These are phyloP conservation scores for Drosophila koepferae DNA, from an alignment of 2,888 invertebrate genomes.

Conservation along the genomic window DNA sequence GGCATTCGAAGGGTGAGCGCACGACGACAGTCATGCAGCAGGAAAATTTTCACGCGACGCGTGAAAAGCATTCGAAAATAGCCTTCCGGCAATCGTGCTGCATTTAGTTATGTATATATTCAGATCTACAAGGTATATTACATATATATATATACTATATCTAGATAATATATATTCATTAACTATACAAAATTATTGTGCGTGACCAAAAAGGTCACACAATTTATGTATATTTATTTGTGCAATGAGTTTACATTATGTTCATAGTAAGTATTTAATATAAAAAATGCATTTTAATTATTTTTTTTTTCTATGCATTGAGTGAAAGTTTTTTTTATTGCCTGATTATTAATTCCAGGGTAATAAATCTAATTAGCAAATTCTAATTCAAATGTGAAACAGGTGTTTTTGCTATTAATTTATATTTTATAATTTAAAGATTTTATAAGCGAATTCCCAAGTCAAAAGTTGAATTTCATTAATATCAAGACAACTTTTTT, in stretches of 20 bases:
- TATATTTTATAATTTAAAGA: not conserved
- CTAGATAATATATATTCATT: not conserved
- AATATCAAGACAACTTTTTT: not conserved
- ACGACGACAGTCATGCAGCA: conserved; percentile 60
- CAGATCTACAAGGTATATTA: not conserved
- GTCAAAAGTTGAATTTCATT: not conserved
- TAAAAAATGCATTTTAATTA: conserved; percentile 3
- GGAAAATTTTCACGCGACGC: conserved; percentile 65
- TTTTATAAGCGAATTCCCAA: not conserved
- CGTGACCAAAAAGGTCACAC: conserved; percentile 73
- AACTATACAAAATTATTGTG: conserved; percentile 40
- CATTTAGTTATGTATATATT: conserved; percentile 15
- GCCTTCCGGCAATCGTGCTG: conserved; percentile 62
- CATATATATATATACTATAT: not conserved
- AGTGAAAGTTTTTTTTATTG: not conserved
- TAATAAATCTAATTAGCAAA: not conserved
- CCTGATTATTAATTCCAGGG: not conserved
- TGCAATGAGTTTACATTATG: conserved; percentile 26
- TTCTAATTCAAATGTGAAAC: not conserved
- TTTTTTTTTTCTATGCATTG: not conserved
- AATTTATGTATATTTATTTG: conserved; percentile 46
- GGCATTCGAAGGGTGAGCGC: conserved; percentile 5
- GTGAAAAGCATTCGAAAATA: conserved; percentile 55
- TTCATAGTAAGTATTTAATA: not conserved
- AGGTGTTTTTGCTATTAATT: not conserved